A percentile compares a stretch with the other conserved stretches of the same genome.
phyloP scores from a whole-genome alignment of 2,888 invertebrate species.

The Anarsia innoxiella region DNA sequence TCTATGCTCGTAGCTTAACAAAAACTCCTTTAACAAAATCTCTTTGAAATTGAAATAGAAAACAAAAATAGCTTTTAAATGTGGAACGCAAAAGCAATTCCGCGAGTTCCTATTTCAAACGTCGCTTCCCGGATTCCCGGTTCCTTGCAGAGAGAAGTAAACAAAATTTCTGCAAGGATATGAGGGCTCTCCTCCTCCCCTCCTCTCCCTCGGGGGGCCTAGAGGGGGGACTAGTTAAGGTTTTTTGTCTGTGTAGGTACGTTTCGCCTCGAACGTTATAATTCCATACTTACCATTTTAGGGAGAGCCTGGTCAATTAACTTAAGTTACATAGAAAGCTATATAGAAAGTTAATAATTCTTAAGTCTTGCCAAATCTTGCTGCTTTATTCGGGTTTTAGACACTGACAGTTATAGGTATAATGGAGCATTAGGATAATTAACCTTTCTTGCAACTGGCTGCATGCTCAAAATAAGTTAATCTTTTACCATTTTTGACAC shows the following conservation, averaged over 20 bases:
- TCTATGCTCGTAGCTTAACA: no score
- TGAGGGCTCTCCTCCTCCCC: constrained; percentile 40
- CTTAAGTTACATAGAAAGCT: no score
- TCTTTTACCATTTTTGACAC: no score
- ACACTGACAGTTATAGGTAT: no score
- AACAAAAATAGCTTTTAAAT: constrained; percentile 22
- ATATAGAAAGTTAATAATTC: no score
- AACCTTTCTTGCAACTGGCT: no score
- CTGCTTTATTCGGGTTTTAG: no score
- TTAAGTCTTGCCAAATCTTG: no score
- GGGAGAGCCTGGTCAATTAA: no score
- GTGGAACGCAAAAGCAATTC: constrained; percentile 47
- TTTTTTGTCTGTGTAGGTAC: constrained; percentile 65
- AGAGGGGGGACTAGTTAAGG: constrained; percentile 49
- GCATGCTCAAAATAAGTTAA: no score
- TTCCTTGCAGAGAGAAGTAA: constrained; percentile 70
- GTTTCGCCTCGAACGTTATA: constrained; percentile 19
- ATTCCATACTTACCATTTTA: constrained; percentile 8
- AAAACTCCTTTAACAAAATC: not conserved
- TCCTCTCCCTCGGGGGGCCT: constrained; percentile 15
- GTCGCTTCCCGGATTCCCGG: constrained; percentile 43
- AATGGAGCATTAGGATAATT: no score
- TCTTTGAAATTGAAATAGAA: not conserved
- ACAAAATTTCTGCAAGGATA: constrained; percentile 74
- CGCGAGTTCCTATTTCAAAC: constrained; percentile 52